Evolutionary conservation across 2,797 vertebrate species (phyloP).

Genomic region (Mus spretus): DNA sequence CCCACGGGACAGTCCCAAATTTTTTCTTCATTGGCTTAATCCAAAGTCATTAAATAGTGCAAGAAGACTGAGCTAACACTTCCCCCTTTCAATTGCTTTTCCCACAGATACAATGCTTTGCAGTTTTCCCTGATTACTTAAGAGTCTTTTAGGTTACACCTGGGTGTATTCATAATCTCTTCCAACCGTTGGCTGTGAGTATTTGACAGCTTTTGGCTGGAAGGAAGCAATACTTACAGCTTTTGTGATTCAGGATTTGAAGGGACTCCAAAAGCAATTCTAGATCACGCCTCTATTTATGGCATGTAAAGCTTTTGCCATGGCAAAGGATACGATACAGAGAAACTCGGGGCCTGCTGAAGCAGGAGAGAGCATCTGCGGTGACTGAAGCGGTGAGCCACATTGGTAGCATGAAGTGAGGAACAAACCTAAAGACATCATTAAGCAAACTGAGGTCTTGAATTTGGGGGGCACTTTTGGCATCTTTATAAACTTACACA

Average conservation of each 20-base stretch:
- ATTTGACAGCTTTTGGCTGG: constrained; percentile 3
- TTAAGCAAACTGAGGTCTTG: background rate
- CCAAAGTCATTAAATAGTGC: constrained; percentile 47
- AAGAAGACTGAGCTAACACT: background rate
- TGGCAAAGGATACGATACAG: background rate
- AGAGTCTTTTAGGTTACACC: constrained; percentile 63
- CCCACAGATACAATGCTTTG: constrained; percentile 36
- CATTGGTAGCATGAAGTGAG: background rate
- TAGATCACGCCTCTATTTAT: background rate
- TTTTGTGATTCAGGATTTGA: constrained; percentile 22
- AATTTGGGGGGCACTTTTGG: background rate
- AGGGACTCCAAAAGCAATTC: constrained; percentile 41
- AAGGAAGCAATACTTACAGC: constrained; percentile 18
- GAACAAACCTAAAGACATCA: background rate
- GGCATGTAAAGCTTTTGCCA: constrained; percentile 35
- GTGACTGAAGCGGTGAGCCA: background rate
- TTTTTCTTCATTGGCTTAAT: constrained; percentile 52
- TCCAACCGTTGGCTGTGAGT: background rate
- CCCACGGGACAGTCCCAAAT: background rate
- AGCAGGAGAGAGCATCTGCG: background rate
- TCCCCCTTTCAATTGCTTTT: constrained; percentile 6
- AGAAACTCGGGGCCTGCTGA: background rate
- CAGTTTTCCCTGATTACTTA: constrained; percentile 33
- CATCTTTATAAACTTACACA: background rate
- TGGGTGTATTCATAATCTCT: constrained; percentile 54